Conservation (phyloP, 2,797 vertebrate species). For the Halcyon chelicuti region DNA sequence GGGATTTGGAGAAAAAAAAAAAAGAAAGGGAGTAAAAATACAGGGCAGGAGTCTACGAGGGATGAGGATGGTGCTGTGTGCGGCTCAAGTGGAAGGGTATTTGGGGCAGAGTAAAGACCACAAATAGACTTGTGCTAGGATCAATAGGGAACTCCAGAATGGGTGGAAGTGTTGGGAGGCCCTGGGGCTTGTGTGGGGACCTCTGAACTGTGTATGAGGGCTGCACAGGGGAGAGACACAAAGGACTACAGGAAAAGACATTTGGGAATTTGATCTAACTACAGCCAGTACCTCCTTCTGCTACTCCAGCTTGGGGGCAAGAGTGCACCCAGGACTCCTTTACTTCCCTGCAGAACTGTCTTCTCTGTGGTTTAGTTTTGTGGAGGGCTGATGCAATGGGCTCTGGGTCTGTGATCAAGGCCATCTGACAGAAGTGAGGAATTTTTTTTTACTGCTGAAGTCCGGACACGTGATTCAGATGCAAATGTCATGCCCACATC, state of each 20-base stretch:
- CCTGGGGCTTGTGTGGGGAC: neutral
- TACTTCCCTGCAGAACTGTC: neutral
- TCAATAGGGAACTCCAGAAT: neutral
- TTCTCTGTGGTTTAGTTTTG: neutral
- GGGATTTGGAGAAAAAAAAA: neutral
- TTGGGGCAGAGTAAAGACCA: neutral
- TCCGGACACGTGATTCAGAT: neutral
- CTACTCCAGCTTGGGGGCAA: neutral
- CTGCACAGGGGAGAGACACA: neutral
- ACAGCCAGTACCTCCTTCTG: neutral
- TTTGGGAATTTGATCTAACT: neutral
- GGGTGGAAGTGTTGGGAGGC: neutral
- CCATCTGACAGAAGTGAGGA: neutral
- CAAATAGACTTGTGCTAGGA: neutral
- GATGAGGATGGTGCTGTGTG: rapidly evolving
- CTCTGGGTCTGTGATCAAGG: neutral
- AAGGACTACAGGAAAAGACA: neutral
- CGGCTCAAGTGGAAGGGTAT: neutral
- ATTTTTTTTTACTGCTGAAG: neutral
- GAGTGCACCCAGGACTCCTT: neutral
- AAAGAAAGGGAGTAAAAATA: neutral
- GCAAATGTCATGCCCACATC: neutral
- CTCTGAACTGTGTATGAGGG: neutral
- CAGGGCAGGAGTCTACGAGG: neutral
- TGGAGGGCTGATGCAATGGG: neutral